Base-by-base conservation (phyloP, 2,888 invertebrate species). In the Sturmia bella region DNA sequence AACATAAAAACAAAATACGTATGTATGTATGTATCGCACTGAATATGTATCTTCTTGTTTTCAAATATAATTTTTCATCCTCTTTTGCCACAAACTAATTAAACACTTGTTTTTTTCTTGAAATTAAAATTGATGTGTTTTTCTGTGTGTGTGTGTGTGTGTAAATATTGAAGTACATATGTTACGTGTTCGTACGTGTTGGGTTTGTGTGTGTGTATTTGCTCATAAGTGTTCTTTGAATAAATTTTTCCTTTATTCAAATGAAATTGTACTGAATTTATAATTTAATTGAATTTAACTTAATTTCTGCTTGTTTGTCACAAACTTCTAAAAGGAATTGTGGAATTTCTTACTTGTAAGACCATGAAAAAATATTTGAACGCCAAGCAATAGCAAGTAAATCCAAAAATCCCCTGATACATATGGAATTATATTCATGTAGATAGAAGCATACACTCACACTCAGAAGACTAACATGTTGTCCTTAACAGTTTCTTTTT, bases 241-340 rank as follows among this genome's bases (percentile, higher is more conserved):
- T 19, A 70, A 70, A 70, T 17, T 57, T 3, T 48, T 69, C 32
- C 19, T 45, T 69, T 56, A 56, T 56, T 32, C n/a, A 37, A 56
- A 56, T 37, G 6, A 56, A 56, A 56, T 69, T 69, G 11, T 45
- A 45, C 19, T 32, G 69, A 56, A 69, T 57, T 48, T 48, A 48
- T 37, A 48, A 70, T 57, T 37, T 48, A 57, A 57, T 48, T 69
- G 45, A 48, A 70, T 57, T 70, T 57, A 21, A 48, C 21, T 9
- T 24, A 57, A 48, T 70, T 70, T 57, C 17, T 48, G 45, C 0
- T 15, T 57, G 70, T 15, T 70, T 57, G 45, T 48, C 12, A 48
- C 27, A 69, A 57, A 57, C 37, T 45, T 54, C 43, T 19, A 27
- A 68, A 43, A 4, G 54, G 54, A 27, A 17, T 68, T 41, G n/a